A percentile compares a stretch with the other conserved stretches of the same genome.
phyloP scores from a whole-genome alignment of 2,888 invertebrate genomes.

The Rhaphigaster nebulosa region DNA sequence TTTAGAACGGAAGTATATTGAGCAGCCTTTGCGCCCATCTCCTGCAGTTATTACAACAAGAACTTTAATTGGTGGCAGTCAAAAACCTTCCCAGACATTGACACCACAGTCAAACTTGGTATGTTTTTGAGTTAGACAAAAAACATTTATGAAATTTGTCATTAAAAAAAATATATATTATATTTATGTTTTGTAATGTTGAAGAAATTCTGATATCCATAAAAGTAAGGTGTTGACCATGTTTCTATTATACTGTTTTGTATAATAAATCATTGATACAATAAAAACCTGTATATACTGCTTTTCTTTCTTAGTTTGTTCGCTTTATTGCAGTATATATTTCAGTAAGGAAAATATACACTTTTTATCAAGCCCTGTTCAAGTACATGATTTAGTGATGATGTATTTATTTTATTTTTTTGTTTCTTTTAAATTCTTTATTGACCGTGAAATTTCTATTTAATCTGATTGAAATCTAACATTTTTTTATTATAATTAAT shows the following conservation, averaged over 20 bases:
- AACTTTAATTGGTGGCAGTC: conserved; percentile 68
- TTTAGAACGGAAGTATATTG: conserved; percentile 86
- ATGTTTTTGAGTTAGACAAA: background rate
- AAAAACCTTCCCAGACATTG: conserved; percentile 43
- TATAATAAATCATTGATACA: background rate
- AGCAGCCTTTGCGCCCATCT: conserved; percentile 85
- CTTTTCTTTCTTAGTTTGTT: background rate
- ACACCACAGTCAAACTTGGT: conserved; percentile 21
- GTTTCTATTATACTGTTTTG: background rate
- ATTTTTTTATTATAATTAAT: background rate
- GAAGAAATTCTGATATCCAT: background rate
- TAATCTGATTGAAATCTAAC: background rate
- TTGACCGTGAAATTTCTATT: background rate
- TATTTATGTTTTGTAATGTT: background rate
- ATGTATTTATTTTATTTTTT: background rate
- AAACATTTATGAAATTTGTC: background rate
- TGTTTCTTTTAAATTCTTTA: background rate
- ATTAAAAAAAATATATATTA: background rate
- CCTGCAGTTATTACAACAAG: conserved; percentile 80
- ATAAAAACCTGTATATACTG: background rate
- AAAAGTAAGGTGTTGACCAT: conserved; percentile 42
- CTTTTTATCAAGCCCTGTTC: background rate
- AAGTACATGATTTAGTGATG: background rate
- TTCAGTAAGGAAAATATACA: background rate
- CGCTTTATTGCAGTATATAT: background rate